Evolutionary conservation across 2,113 vertebrate genomes (phyloP).

Genomic region (Bubo blakistoni): DNA sequence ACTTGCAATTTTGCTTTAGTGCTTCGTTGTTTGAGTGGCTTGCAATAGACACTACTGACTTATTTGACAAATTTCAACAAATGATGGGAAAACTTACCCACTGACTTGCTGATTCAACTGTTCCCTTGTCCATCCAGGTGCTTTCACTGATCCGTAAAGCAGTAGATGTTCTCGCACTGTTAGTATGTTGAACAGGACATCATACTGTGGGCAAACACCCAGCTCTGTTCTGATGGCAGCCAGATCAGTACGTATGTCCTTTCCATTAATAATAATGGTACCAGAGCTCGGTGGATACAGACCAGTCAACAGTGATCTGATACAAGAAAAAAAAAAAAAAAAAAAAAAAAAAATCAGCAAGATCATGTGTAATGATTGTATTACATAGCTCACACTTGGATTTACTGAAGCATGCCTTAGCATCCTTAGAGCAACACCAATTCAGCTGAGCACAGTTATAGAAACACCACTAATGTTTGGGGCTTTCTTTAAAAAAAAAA

Average conservation of each 20-base stretch:
- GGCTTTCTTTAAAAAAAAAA: not conserved
- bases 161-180: conserved; percentile 86
- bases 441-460: not conserved
- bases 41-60: not conserved
- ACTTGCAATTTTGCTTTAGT: not conserved
- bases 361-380: rapidly evolving
- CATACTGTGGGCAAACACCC: conserved; percentile 86
- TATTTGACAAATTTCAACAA: not conserved
- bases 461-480: not conserved
- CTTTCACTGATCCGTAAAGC: conserved; percentile 79
- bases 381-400: not conserved
- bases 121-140: conserved; percentile 27
- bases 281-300: conserved; percentile 84
- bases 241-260: conserved; percentile 79
- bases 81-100: conserved; percentile 16
- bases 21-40: not conserved
- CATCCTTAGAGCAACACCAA: not conserved
- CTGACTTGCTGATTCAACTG: conserved; percentile 44
- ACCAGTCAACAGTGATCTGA: conserved; percentile 86
- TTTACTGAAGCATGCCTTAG: not conserved
- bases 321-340: not conserved
- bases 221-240: conserved; percentile 76
- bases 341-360: not conserved
- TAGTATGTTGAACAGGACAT: conserved; percentile 82
- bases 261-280: conserved; percentile 79